Conservation (phyloP, 92 coral and sea anemone species). For the Epizoanthus scotinus region DNA sequence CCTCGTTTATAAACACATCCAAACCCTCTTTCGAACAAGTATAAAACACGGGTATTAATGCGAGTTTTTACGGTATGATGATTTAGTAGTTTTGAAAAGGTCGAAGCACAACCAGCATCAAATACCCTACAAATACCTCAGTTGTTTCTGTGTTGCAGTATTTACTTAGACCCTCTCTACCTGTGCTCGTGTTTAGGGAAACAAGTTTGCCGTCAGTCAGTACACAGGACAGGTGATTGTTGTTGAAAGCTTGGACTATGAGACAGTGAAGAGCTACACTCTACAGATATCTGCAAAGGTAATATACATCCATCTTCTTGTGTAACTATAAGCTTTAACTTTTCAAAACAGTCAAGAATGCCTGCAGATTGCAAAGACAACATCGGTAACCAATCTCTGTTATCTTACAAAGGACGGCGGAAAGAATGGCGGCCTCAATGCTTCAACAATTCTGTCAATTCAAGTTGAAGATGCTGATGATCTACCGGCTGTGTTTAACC, state of each 20-base stretch:
- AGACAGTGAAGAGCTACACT: conserved; percentile 72
- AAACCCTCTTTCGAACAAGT: no score
- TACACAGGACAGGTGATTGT: conserved; percentile 83
- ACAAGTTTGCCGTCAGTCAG: conserved; percentile 71
- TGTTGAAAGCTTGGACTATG: conserved; percentile 70
- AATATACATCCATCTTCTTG: neutral
- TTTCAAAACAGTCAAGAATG: no score
- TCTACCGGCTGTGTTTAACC: conserved; percentile 83
- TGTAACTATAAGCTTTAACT: no score
- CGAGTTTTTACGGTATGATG: no score
- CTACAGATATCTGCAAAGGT: conserved; percentile 82
- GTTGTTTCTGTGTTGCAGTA: no score
- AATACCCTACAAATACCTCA: no score
- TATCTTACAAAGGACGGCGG: conserved; percentile 73
- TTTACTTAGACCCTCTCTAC: no score
- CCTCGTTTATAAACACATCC: no score
- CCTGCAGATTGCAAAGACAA: no score
- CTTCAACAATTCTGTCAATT: conserved; percentile 60
- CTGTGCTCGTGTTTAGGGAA: conserved; percentile 48
- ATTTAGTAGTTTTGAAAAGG: no score
- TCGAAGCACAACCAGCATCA: no score
- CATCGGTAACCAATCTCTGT: neutral
- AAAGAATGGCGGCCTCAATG: conserved; percentile 49
- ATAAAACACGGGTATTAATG: no score
- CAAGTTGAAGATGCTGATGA: conserved; percentile 81